Evolutionary conservation across 92 coral and sea anemone genomes (phyloP).

Genomic region (Blastomussa wellsi): DNA sequence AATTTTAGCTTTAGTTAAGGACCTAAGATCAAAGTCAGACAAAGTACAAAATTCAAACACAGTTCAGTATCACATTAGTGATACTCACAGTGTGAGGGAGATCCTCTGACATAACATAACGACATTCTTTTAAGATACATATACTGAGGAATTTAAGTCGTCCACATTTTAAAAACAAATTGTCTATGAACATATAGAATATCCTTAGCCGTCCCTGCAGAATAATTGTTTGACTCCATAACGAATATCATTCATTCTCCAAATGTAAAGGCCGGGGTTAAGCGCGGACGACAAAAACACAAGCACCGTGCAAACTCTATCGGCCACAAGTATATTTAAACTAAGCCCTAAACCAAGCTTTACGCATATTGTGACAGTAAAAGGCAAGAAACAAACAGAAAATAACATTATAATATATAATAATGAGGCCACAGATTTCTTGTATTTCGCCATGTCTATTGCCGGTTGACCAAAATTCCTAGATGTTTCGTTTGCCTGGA

Average conservation of each 20-base stretch:
- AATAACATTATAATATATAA: conserved; percentile 2
- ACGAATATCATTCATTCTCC: conserved; percentile 20
- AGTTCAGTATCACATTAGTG: no score
- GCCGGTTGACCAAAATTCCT: conserved; percentile 1
- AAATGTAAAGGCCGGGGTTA: conserved; percentile 3
- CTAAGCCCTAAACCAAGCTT: background rate
- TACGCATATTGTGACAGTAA: background rate
- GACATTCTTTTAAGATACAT: no score
- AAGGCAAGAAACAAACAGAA: conserved; percentile 5
- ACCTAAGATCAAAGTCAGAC: no score
- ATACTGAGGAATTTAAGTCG: no score
- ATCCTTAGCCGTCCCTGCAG: background rate
- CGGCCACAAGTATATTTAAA: background rate
- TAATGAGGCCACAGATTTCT: conserved; percentile 3
- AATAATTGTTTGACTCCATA: conserved; percentile 10
- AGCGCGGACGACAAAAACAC: conserved; percentile 3
- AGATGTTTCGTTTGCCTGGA: background rate
- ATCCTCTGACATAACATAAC: no score
- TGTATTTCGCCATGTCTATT: conserved; percentile 12
- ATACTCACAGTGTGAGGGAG: no score
- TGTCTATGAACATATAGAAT: no score
- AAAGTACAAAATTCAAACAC: no score
- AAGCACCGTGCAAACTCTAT: background rate
- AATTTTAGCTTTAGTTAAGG: no score
- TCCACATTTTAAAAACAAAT: no score